phyloP scores from a whole-genome alignment of 2,113 vertebrate genomes.

The Pelusios castaneus region DNA sequence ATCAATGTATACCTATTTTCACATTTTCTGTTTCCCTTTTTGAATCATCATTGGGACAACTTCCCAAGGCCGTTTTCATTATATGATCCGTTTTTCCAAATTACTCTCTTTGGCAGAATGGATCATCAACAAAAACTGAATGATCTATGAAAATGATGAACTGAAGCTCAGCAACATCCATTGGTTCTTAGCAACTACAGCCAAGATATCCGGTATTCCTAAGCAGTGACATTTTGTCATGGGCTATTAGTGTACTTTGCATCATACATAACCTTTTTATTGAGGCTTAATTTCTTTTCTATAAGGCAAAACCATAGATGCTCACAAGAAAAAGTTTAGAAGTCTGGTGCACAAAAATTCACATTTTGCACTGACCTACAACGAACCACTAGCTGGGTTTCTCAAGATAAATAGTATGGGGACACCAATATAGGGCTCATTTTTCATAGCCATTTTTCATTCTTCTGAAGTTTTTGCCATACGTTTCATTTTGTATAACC shows the following conservation, averaged over 20 bases:
- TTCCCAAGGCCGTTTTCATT: slow-evolving; percentile 41
- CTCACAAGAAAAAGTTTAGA: background rate
- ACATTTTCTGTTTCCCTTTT: slow-evolving; percentile 61
- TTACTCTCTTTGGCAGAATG: slow-evolving; percentile 19
- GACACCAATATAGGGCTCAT: background rate
- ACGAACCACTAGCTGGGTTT: background rate
- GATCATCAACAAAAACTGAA: slow-evolving; percentile 30
- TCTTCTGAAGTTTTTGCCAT: background rate
- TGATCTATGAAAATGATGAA: slow-evolving; percentile 29
- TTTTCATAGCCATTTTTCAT: background rate
- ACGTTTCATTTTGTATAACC: background rate
- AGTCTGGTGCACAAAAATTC: background rate
- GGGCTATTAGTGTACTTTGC: background rate
- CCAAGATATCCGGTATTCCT: background rate
- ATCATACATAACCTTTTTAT: background rate
- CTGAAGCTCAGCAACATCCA: background rate
- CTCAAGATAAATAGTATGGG: background rate
- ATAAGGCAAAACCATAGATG: background rate
- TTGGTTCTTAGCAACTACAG: background rate
- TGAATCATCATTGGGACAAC: slow-evolving; percentile 65
- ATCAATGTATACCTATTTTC: slow-evolving; percentile 69
- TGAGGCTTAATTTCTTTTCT: background rate
- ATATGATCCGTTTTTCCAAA: slow-evolving; percentile 5
- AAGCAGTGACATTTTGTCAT: background rate
- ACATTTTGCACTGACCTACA: background rate